Conservation (phyloP, 2,888 invertebrate genomes). For the Drosophila pseudotalamancana region DNA sequence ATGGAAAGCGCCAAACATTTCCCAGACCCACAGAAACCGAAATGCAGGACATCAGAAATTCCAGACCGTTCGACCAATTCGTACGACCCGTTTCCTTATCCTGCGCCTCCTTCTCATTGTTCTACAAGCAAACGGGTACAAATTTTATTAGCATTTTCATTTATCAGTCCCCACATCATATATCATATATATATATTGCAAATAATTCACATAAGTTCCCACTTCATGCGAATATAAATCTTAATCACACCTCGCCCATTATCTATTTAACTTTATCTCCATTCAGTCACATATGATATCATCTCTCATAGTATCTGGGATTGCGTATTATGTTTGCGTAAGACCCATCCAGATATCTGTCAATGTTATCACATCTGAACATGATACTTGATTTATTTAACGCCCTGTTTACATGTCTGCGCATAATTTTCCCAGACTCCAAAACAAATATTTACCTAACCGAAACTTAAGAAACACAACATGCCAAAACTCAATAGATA, state of each 20-base stretch:
- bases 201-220: too few species aligned
- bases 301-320: background rate
- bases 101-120: constrained; percentile 52
- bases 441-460: background rate
- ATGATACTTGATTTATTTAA: constrained; percentile 29
- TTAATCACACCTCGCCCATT: too few species aligned
- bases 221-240: too few species aligned
- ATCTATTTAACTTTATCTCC: too few species aligned
- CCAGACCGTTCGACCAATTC: constrained; percentile 85
- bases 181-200: too few species aligned
- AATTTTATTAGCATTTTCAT: too few species aligned
- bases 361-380: constrained; percentile 6
- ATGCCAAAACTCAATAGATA: too few species aligned
- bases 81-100: constrained; percentile 30
- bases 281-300: background rate
- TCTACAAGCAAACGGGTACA: constrained; percentile 39
- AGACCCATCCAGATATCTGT: background rate
- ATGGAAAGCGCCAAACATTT: constrained; percentile 89
- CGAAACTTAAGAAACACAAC: too few species aligned
- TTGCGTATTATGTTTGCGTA: background rate
- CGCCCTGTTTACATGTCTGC: constrained; percentile 13
- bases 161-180: too few species aligned
- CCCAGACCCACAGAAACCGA: constrained; percentile 90
- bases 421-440: constrained; percentile 18
- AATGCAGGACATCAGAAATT: constrained; percentile 91